Evolutionary conservation across 2,888 invertebrate species (phyloP), one percentile per base, ranked within the genome.

Genomic region (Loripinus fragilis): DNA sequence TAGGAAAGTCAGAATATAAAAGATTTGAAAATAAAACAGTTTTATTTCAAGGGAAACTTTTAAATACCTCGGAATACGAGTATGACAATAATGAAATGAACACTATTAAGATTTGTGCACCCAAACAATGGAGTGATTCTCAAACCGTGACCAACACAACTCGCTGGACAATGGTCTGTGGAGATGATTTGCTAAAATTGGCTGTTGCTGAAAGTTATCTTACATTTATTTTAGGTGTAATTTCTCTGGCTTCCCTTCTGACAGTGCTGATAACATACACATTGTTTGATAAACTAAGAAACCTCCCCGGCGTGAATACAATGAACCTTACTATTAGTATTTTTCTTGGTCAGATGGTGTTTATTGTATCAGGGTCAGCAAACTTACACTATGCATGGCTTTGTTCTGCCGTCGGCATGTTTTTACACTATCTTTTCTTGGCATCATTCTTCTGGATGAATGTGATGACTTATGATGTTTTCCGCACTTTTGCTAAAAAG

Each of bases 391-490:
- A 84, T 2, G 87, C 86, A 0, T 90, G 91, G 87, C 72, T 88
- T 35, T 94, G 94, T 80, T 86, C 87, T 7, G 95, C 95, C 2
- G 93, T 96, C 73, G 95, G 95, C 2, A 94, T 96, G 83, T 95
- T 95, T 5, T 93, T 96, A 71, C 96, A 96, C 88, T 96, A 95
- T 89, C 94, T 95, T 48, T 95, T 96, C 75, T 94, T 96, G 71
- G 95, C 95, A 66, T 95, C 95, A 20, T 95, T 96, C 80, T 95
- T 95, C 86, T 96, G 96, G 96, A 94, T 96, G 92, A 94, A 95
- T 73, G 95, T 95, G 23, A 96, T 96, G 94, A 95, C 95, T 28
- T 95, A 95, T 92, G 94, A 94, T 78, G 88, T 94, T 5, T 94
- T 88, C 85, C 78, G 89, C 30, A 94, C 94, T 2, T 94, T 94